These are phyloP conservation scores for Neosalanx taihuensis DNA, from an alignment of 2,797 vertebrate species.

Conservation along the genomic window DNA sequence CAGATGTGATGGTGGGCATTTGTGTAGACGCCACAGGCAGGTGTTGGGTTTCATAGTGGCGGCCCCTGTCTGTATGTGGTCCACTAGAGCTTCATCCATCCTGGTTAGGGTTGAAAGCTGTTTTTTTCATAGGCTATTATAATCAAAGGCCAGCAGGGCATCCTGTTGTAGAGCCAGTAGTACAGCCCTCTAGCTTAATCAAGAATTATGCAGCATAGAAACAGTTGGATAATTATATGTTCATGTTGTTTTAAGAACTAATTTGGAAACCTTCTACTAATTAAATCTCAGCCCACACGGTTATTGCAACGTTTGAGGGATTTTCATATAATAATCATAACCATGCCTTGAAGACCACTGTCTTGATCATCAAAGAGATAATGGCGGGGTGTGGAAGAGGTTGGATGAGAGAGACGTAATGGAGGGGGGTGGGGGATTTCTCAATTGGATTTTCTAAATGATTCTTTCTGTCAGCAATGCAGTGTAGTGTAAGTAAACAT, in stretches of 20 bases:
- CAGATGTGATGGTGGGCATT: neutral
- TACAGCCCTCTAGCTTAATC: neutral
- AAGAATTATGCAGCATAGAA: neutral
- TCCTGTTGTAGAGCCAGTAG: neutral
- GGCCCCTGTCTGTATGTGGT: too few species aligned
- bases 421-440: conserved; percentile 42
- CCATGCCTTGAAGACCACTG: conserved; percentile 19
- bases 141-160: neutral
- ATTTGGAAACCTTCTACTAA: conserved; percentile 20
- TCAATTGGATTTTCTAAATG: conserved; percentile 26
- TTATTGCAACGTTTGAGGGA: conserved; percentile 9
- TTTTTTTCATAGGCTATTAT: neutral
- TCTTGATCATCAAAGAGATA: neutral
- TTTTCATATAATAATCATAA: neutral
- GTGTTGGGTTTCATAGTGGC: neutral
- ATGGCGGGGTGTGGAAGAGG: conserved; percentile 17
- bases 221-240: neutral
- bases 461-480: conserved; percentile 45
- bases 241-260: neutral
- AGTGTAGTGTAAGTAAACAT: conserved; percentile 31
- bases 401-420: conserved; percentile 8
- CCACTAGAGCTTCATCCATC: too few species aligned
- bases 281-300: conserved; percentile 23
- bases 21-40: neutral
- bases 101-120: neutral